A percentile compares a stretch with the other conserved stretches of the same genome.
Evolutionary conservation across 2,888 invertebrate genomes (phyloP).

Genomic region (Pachymerium ferrugineum): DNA sequence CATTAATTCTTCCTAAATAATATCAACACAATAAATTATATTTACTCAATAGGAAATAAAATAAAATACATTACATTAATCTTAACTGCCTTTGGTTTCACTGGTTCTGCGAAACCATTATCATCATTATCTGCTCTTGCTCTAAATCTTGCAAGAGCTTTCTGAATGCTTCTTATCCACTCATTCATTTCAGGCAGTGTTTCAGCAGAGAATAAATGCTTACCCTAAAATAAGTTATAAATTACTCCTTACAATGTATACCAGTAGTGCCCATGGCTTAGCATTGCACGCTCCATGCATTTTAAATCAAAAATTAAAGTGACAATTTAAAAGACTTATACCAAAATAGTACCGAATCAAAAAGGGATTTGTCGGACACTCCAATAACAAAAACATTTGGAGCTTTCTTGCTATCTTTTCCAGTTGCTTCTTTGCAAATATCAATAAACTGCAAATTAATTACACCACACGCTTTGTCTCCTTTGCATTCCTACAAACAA

Average conservation of each 20-base stretch:
- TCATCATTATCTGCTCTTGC: constrained; percentile 31
- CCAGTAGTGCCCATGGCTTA: no score
- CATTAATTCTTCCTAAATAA: background rate
- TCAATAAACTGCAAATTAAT: constrained; percentile 45
- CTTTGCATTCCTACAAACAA: constrained; percentile 41
- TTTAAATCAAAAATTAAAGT: background rate
- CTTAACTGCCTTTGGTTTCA: constrained; percentile 5
- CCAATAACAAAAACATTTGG: constrained; percentile 44
- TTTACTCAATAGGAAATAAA: background rate
- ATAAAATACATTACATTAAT: background rate
- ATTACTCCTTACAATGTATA: no score
- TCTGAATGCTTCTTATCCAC: constrained; percentile 43
- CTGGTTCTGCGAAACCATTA: background rate
- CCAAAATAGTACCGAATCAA: constrained; percentile 40
- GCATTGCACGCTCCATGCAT: no score
- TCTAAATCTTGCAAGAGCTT: constrained; percentile 41
- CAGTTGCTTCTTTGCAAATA: constrained; percentile 42
- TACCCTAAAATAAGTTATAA: constrained; percentile 40
- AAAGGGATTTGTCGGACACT: constrained; percentile 43
- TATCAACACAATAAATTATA: background rate
- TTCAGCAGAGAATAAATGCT: constrained; percentile 45
- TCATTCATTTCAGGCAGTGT: constrained; percentile 43
- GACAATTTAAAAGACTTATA: constrained; percentile 26
- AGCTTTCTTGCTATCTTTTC: constrained; percentile 43
- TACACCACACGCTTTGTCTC: constrained; percentile 42